Evolutionary conservation across 2,888 invertebrate genomes (phyloP).

Genomic region (Zonitis immaculata): DNA sequence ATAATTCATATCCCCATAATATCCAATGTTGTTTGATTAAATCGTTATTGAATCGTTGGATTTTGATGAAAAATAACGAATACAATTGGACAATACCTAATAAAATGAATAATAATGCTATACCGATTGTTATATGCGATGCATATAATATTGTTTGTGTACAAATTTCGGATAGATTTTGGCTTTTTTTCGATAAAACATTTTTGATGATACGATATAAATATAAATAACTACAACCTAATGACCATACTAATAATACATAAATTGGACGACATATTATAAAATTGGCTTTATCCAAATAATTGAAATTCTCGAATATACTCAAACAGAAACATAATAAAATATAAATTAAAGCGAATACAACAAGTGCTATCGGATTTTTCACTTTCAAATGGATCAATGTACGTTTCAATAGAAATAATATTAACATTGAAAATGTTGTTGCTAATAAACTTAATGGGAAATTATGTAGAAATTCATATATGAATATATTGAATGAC

Average conservation of each 20-base stretch:
- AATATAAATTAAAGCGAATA: constrained; percentile 74
- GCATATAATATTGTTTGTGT: constrained; percentile 77
- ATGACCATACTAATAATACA: constrained; percentile 75
- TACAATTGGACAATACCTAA: constrained; percentile 82
- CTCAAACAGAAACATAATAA: constrained; percentile 77
- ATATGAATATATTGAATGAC: constrained; percentile 71
- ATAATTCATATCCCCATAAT: constrained; percentile 88
- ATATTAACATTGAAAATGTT: constrained; percentile 82
- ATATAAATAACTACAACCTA: constrained; percentile 81
- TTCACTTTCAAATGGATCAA: constrained; percentile 64
- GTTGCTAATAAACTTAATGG: constrained; percentile 84
- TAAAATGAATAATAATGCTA: constrained; percentile 77
- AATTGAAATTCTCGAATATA: constrained; percentile 60
- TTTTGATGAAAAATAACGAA: constrained; percentile 64
- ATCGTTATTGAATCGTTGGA: constrained; percentile 51
- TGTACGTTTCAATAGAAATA: constrained; percentile 79
- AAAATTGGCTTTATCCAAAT: constrained; percentile 49
- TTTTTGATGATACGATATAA: constrained; percentile 74
- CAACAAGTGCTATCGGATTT: constrained; percentile 70
- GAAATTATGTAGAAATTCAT: constrained; percentile 77
- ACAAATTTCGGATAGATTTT: constrained; percentile 73
- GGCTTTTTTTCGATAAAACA: constrained; percentile 69
- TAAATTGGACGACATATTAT: constrained; percentile 82
- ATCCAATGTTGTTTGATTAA: constrained; percentile 73
- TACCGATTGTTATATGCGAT: constrained; percentile 83